A percentile compares a stretch with the other conserved stretches of the same genome.
Conservation (phyloP, 1,140 invertebrate genomes). For the Drosophila burlai region DNA sequence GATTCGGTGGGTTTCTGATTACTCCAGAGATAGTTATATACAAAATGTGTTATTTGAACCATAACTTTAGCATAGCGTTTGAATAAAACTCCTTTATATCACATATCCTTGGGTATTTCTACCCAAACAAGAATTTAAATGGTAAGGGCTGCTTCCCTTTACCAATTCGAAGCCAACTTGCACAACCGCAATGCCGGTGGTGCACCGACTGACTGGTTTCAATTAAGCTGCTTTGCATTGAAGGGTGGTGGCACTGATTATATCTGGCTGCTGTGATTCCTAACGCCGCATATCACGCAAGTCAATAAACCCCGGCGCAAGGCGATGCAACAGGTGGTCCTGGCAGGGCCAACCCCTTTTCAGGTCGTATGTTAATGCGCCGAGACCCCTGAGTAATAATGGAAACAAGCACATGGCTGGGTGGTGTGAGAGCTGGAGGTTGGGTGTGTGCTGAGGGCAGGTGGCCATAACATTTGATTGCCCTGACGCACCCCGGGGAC, state of each 20-base stretch:
- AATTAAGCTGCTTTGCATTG: conserved; percentile 18
- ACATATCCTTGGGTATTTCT: not conserved
- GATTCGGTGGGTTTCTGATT: not conserved
- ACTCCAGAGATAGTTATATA: too few relatives aligned
- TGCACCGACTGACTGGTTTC: not conserved
- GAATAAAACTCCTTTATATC: not conserved
- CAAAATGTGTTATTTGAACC: not conserved
- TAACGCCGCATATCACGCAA: conserved; percentile 37
- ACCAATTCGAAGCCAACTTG: not conserved
- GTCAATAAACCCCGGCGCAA: conserved; percentile 15
- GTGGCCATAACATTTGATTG: conserved; percentile 39
- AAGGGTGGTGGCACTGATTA: conserved; percentile 8
- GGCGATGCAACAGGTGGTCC: conserved; percentile 30
- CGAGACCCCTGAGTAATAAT: conserved; percentile 9
- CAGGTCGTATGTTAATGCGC: conserved; percentile 34
- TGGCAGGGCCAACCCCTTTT: conserved; percentile 22
- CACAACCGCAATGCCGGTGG: conserved; percentile 10
- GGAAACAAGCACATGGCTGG: conserved; percentile 2
- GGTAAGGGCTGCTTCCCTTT: not conserved
- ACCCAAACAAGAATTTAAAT: not conserved
- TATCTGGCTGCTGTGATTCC: conserved; percentile 41
- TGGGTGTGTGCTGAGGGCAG: not conserved
- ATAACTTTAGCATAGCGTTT: not conserved
- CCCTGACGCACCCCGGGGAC: conserved; percentile 33
- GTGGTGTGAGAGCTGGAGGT: not conserved